Base-by-base conservation (phyloP, 2,797 vertebrate species). In the Notamacropus eugenii region DNA sequence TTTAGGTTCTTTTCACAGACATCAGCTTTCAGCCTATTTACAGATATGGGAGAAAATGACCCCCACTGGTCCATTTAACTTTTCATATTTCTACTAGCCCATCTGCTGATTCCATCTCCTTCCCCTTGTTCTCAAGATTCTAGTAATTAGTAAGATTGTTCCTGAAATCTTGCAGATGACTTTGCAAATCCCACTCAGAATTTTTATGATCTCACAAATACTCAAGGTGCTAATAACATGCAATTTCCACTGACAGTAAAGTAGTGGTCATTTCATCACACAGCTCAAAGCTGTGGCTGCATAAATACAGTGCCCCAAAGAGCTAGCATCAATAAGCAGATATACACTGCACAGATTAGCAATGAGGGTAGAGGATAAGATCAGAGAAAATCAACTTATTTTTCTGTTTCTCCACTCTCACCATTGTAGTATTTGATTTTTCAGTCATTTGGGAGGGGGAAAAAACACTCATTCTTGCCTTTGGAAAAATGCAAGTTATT, bases 281-380 rank as follows among this genome's bases (percentile, higher is more conserved):
- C 5, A 94, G 28, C 0, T n/a, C 27, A 93, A 93, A 91, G 31
- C 6, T 54, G 52, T 82, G 57, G 58, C 56, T 24, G 93, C 24
- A 92, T 92, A 94, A 90, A 82, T 82, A 1, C 59, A 29, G 12
- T 55, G 95, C 54, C 22, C 90, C 11, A 95, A 93, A 95, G 40
- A 87, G 46, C 10, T n/a, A 91, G 90, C 40, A 57, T 5, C 87
- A 92, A 92, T 9, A 92, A 95, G 74, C 93, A 92, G 3, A 34
- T 87, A 87, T 5, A 29, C 11, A 52, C 58, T 54, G 27, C 10
- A 94, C 74, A 82, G 8, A n/a, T 54, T 93, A 93, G 94, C 90
- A 96, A 8, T 52, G 34, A 67, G 5, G 54, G 14, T 27, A 87
- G 3, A 54, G 91, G 3, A 62, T 0, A 4, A 95, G 90, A 92